Conservation (phyloP, 2,888 invertebrate genomes). For the Campoletis raptor region DNA sequence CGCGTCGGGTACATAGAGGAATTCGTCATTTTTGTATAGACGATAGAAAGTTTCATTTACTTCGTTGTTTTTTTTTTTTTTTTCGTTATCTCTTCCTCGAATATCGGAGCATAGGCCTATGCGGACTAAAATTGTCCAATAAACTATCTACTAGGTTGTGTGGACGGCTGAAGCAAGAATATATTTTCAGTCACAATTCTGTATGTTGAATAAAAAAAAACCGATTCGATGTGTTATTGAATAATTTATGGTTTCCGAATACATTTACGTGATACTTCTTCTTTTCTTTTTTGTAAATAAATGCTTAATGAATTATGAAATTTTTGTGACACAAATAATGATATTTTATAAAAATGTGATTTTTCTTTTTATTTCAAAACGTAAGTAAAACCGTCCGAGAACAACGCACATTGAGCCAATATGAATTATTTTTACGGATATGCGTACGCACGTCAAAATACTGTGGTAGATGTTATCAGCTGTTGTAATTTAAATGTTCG, state of each 20-base stretch:
- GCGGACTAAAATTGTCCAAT: conserved; percentile 61
- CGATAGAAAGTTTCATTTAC: conserved; percentile 20
- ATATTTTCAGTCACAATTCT: conserved; percentile 1
- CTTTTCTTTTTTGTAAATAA: neutral
- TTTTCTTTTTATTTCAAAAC: neutral
- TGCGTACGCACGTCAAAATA: no score
- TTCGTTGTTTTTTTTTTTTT: neutral
- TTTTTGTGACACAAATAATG: neutral
- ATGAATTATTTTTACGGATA: no score
- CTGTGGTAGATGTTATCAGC: neutral
- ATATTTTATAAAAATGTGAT: neutral
- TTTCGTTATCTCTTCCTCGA: neutral
- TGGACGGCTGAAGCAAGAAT: neutral
- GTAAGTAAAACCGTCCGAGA: neutral
- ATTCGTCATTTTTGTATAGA: conserved; percentile 45
- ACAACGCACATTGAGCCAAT: no score
- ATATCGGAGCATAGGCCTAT: conserved; percentile 36
- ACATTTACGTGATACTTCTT: neutral
- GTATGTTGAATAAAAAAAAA: conserved; percentile 28
- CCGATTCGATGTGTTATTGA: conserved; percentile 58
- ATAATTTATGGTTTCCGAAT: conserved; percentile 37
- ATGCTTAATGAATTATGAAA: neutral
- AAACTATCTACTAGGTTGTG: conserved; percentile 37
- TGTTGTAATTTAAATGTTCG: neutral
- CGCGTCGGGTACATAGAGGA: conserved; percentile 40